Conservation (phyloP, 1,140 invertebrate genomes). For the Tetramorium simillimum region DNA sequence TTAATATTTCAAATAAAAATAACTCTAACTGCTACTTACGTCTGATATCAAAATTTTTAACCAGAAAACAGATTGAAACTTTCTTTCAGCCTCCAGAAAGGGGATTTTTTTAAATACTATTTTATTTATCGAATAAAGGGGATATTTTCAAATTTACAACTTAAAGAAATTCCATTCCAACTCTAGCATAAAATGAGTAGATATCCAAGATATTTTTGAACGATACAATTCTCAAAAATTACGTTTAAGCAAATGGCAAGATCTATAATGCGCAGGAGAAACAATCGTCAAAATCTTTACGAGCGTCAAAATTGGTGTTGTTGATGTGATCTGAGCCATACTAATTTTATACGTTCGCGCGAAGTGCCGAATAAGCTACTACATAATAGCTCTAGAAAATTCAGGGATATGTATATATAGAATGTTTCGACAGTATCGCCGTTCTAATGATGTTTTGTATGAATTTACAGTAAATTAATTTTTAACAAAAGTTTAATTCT, state of each 20-base stretch:
- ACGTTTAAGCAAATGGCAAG: constrained; percentile 6
- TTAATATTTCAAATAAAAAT: not conserved
- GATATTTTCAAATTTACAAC: not conserved
- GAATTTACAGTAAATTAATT: not conserved
- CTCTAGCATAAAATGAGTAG: not conserved
- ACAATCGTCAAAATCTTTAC: constrained; percentile 26
- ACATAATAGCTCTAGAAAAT: constrained; percentile 17
- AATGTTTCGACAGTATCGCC: not conserved
- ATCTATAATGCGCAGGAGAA: constrained; percentile 20
- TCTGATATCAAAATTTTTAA: not conserved
- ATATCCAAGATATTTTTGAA: not conserved
- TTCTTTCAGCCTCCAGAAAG: not conserved
- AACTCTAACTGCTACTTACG: not conserved
- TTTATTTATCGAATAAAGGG: not conserved
- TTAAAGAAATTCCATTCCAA: not conserved
- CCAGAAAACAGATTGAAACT: not conserved
- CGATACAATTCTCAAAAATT: not conserved
- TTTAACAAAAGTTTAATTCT: not conserved
- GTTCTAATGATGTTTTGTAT: not conserved
- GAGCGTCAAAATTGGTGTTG: not conserved
- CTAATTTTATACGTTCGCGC: constrained; percentile 36
- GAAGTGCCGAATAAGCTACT: constrained; percentile 11
- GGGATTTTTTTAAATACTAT: not conserved
- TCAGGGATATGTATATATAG: not conserved
- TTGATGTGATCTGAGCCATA: not conserved